Evolutionary conservation across 2,113 vertebrate species (phyloP).

Genomic region (Abramis brama): DNA sequence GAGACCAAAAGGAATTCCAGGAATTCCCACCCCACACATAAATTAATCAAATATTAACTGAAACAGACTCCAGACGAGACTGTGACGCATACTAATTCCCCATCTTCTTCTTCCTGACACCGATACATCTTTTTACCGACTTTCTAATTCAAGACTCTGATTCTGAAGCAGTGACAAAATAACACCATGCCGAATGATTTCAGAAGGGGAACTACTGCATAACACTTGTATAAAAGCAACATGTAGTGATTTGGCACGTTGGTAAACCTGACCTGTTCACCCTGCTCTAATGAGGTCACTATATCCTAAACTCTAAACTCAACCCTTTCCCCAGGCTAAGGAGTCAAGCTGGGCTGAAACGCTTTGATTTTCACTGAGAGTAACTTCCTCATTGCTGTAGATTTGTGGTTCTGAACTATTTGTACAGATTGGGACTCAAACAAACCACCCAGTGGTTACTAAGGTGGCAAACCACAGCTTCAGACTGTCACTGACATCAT

Average conservation of each 20-base stretch:
- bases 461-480: neutral
- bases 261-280: neutral
- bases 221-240: neutral
- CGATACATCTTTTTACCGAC: too few relatives aligned
- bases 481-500: neutral
- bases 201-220: neutral
- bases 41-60: slow-evolving; percentile 48
- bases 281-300: neutral
- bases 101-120: neutral
- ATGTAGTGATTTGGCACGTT: neutral
- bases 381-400: neutral
- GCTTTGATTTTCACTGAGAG: neutral
- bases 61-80: slow-evolving; percentile 1
- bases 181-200: neutral
- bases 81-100: neutral
- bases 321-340: slow-evolving; percentile 13
- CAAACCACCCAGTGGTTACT: neutral
- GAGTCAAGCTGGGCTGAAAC: neutral
- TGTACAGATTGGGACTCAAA: neutral
- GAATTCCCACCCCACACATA: slow-evolving; percentile 38
- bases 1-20: slow-evolving; percentile 39
- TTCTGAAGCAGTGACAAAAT: neutral
- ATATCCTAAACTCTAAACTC: slow-evolving; percentile 18
- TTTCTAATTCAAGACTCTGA: neutral
- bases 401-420: slow-evolving; percentile 1